Evolutionary conservation across 1,140 invertebrate species (phyloP).

Genomic region (Formica exsecta): DNA sequence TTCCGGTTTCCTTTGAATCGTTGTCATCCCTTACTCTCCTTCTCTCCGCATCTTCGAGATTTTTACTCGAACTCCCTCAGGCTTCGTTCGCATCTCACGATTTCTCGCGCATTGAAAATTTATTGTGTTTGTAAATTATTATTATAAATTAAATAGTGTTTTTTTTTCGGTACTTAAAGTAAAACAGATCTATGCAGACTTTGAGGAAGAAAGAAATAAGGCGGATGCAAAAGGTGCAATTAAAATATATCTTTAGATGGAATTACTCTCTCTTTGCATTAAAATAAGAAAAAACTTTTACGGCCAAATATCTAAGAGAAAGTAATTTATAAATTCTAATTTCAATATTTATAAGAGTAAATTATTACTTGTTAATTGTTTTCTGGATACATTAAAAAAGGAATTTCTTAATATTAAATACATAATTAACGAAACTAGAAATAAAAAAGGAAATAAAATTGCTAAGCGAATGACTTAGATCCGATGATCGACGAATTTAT

Average conservation of each 20-base stretch:
- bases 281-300: background rate
- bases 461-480: background rate
- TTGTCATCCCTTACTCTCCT: background rate
- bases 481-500: background rate
- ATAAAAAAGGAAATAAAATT: background rate
- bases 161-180: conserved; percentile 2
- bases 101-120: background rate
- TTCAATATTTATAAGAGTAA: background rate
- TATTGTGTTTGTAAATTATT: too few species aligned
- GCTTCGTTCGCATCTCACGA: conserved; percentile 32
- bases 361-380: background rate
- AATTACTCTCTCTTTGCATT: background rate
- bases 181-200: background rate
- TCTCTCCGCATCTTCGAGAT: background rate
- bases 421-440: background rate
- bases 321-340: background rate
- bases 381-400: background rate
- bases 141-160: background rate
- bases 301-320: background rate
- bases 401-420: background rate
- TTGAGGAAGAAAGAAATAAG: background rate
- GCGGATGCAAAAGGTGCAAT: background rate
- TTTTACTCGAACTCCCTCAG: background rate
- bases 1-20: background rate
- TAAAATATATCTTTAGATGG: background rate